phyloP scores from a whole-genome alignment of 2,113 vertebrate species.

The Pachycephala philippinensis region DNA sequence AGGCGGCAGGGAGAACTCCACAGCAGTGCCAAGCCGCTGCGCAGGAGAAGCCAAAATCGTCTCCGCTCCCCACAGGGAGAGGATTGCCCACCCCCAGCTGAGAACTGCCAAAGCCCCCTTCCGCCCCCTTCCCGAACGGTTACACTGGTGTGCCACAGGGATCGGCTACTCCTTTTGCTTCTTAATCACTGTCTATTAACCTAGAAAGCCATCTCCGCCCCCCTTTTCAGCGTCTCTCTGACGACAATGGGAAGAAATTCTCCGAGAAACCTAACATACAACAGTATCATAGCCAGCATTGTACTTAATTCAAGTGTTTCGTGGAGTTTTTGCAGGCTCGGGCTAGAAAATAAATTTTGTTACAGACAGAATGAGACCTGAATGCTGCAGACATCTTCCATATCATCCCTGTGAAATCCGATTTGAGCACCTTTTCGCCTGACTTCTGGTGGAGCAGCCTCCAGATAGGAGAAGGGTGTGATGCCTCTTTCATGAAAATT shows the following conservation, averaged over 20 bases:
- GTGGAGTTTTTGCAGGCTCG: not conserved
- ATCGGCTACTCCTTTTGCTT: not conserved
- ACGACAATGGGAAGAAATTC: not conserved
- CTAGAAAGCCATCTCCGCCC: not conserved
- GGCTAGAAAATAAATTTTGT: not conserved
- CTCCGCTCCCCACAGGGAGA: not conserved
- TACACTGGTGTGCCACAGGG: not conserved
- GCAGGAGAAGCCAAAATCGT: no score
- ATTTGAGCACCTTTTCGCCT: not conserved
- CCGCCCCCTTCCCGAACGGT: rapidly evolving
- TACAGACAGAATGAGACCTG: not conserved
- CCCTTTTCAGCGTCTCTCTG: not conserved
- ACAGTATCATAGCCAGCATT: not conserved
- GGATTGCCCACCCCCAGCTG: not conserved
- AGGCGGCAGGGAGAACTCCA: not conserved
- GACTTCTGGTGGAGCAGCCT: not conserved
- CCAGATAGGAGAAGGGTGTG: not conserved
- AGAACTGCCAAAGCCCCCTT: not conserved
- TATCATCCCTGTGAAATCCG: not conserved
- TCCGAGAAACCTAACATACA: not conserved
- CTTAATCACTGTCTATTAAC: no score
- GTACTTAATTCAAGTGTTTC: not conserved
- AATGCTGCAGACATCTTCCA: not conserved
- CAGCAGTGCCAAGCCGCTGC: not conserved
- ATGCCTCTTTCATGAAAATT: not conserved